Base-by-base conservation (phyloP, 2,797 vertebrate genomes). In the Alca torda region DNA sequence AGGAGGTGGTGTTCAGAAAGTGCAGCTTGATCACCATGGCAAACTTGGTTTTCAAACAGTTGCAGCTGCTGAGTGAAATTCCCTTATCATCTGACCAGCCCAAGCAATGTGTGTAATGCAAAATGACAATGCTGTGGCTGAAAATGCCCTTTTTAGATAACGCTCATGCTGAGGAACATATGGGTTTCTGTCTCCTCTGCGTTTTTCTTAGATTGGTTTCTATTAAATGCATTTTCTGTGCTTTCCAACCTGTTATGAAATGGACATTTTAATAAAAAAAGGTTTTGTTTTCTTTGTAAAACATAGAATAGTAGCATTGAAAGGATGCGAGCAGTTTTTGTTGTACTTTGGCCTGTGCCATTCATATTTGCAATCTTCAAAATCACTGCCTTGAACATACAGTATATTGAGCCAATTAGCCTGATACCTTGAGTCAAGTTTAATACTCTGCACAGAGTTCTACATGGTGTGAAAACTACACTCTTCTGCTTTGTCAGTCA, bases 61-160 rank as follows among this genome's bases (percentile, higher is more conserved):
- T 91, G 68, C 75, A 87, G 54, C 56, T 78, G 74, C 43, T 67
- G 73, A 65, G 31, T 76, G 57, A 84, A 82, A 86, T 94, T 94
- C 67, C 13, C 11, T 81, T 90, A 53, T 94, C 72, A 39, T 73
- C 63, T 90, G 63, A 84, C 80, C 72, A 88, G 60, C 54, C 35
- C 26, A 60, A 74, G 83, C 73, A 93, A 23, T 17, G 24, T 89
- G 28, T 87, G 46, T 93, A 84, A 87, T 90, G 61, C 75, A 87
- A 48, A 87, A 89, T 75, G 89, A 77, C 89, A 89, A 19, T 51
- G 23, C 53, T 84, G 74, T 91, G 85, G 59, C 84, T 96, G 80
- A 90, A 95, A 96, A 87, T 82, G 64, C 35, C 50, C 21, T 69
- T 90, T 91, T 93, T 64, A 7, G 24, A 60, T 95, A 48, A 59